Conservation (phyloP, 2,888 invertebrate species). For the Pteria penguin region DNA sequence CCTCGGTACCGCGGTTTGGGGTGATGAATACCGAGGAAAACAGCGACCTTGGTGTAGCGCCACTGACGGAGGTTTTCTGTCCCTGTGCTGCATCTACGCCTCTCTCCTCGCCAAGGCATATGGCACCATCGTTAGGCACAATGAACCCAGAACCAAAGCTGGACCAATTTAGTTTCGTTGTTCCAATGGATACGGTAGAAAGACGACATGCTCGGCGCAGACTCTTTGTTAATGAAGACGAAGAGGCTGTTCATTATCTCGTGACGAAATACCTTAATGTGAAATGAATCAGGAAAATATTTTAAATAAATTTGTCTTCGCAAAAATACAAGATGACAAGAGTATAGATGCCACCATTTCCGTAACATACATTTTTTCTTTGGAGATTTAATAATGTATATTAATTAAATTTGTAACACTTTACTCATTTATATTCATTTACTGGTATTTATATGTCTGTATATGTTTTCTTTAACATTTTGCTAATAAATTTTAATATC, state of each 20-base stretch:
- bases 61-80: background rate
- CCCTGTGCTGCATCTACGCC: background rate
- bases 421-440: too few relatives aligned
- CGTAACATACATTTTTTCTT: too few relatives aligned
- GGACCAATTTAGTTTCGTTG: background rate
- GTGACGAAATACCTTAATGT: conserved; percentile 7
- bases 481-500: too few relatives aligned
- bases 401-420: too few relatives aligned
- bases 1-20: background rate
- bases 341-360: too few relatives aligned
- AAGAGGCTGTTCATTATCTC: conserved; percentile 19
- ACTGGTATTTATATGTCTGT: too few relatives aligned
- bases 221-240: conserved; percentile 7
- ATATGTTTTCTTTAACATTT: too few relatives aligned
- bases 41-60: background rate
- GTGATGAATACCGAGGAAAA: background rate
- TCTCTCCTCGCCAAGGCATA: background rate
- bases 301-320: too few relatives aligned
- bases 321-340: too few relatives aligned
- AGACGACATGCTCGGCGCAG: background rate
- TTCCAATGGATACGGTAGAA: background rate
- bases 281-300: background rate
- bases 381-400: too few relatives aligned
- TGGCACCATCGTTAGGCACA: background rate
- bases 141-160: too few relatives aligned